Evolutionary conservation across 1,140 invertebrate species (phyloP).

Genomic region (Pseudomyrmex flavicornis): DNA sequence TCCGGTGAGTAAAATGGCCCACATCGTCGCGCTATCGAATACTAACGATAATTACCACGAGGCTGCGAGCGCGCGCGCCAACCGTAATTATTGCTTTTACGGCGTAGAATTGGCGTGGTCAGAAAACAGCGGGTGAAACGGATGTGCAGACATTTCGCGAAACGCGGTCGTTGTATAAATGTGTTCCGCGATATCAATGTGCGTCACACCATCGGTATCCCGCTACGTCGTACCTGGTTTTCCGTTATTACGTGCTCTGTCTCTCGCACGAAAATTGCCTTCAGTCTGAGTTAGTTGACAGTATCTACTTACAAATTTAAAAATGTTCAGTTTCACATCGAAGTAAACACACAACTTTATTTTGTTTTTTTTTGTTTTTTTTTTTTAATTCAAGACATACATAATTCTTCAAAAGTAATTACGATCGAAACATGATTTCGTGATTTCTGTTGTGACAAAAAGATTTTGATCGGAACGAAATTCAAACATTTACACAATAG

Average conservation of each 20-base stretch:
- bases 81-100: constrained; percentile 48
- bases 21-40: constrained; percentile 14
- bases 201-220: constrained; percentile 45
- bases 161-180: background rate
- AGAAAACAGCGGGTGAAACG: background rate
- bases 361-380: no score
- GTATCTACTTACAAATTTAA: no score
- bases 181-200: background rate
- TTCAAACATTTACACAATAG: no score
- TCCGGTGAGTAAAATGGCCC: background rate
- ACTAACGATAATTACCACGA: constrained; percentile 35
- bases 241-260: constrained; percentile 6
- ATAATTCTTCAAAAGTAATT: no score
- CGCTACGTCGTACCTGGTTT: constrained; percentile 4
- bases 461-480: no score
- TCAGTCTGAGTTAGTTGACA: no score
- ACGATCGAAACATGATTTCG: no score
- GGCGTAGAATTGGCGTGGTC: constrained; percentile 22
- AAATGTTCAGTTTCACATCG: no score
- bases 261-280: no score
- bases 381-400: no score
- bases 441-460: no score
- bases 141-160: constrained; percentile 6
- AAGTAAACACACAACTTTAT: no score
- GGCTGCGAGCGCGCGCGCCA: background rate